Base-by-base conservation (phyloP, 2,888 invertebrate genomes). In the Drosophila neonasuta region DNA sequence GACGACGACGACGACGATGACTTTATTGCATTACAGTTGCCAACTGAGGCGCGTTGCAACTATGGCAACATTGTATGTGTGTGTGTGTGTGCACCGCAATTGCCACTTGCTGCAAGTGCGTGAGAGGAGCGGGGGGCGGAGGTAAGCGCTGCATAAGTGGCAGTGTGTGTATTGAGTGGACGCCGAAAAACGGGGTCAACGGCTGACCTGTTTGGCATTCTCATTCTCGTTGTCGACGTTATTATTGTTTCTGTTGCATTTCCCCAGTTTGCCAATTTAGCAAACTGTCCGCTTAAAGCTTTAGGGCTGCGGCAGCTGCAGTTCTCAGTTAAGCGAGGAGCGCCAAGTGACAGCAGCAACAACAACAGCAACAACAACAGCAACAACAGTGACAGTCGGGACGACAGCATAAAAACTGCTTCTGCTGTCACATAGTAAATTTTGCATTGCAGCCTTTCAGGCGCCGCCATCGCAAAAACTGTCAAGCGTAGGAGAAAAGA, bases 1-100 rank as follows among this genome's bases (percentile, higher is more conserved):
- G 24, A 24, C 24, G 24, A 24, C 24, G 24, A 24, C 24, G 24
- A 24, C 59, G 68, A 68, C 61, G 41, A 52, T 68, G 71, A 68
- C 71, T 80, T 87, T 87, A 81, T 81, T 77, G 82, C 82, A 82
- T 86, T 82, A 87, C 87, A 56, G 66, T 57, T 62, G 67, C 62
- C 66, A 54, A 42, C 60, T 42, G 62, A 36, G 66, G 24, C 15
- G 72, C 48, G 32, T 41, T 48, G 57, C 24, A 51, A 60, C 45
- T 44, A 8, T 46, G 44, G 45, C 11, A 10, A 3, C 39, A 41
- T 6, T 24, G 24, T 24, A 6, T 24, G 6, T 6, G 39, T 13
- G 15, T 15, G 15, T 15, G 15, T 15, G 15, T 41, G 39, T 36
- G 32, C 46, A 29, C 71, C 68, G 54, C 77, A 79, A 72, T 77